Conservation (phyloP, 2,888 invertebrate genomes). For the Caenorhabditis virilis region DNA sequence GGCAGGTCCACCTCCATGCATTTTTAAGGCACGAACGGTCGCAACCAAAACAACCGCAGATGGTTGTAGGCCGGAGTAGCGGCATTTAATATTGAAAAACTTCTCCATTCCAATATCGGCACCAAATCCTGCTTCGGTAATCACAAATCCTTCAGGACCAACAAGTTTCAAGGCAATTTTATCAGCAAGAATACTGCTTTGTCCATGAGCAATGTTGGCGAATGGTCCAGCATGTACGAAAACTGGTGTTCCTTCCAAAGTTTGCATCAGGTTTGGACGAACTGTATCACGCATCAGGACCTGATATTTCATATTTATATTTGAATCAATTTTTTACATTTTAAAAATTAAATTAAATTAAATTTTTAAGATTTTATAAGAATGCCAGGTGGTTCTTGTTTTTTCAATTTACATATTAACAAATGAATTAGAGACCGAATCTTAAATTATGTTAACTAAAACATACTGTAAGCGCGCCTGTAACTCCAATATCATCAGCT, state of each 20-base stretch:
- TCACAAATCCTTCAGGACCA: conserved; percentile 85
- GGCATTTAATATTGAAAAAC: conserved; percentile 68
- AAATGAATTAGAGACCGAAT: no score
- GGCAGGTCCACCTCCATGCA: conserved; percentile 95
- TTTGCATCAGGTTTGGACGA: conserved; percentile 95
- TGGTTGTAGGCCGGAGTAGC: conserved; percentile 81
- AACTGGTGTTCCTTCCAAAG: conserved; percentile 87
- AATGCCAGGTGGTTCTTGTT: no score
- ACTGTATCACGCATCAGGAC: conserved; percentile 91
- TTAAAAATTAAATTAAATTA: no score
- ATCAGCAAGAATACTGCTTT: conserved; percentile 93
- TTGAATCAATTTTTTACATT: no score
- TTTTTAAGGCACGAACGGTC: conserved; percentile 91
- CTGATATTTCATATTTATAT: no score
- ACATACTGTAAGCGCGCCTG: conserved; percentile 83
- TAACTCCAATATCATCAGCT: conserved; percentile 90
- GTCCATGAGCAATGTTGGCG: conserved; percentile 98
- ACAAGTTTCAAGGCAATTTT: conserved; percentile 86
- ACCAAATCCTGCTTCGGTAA: conserved; percentile 97
- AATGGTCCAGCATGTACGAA: conserved; percentile 97
- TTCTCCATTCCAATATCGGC: conserved; percentile 82
- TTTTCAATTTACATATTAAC: no score
- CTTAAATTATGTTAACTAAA: no score
- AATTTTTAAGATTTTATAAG: no score
- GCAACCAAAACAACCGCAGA: conserved; percentile 89